Conservation (phyloP, 2,888 invertebrate genomes). For the Capitulum mitella region DNA sequence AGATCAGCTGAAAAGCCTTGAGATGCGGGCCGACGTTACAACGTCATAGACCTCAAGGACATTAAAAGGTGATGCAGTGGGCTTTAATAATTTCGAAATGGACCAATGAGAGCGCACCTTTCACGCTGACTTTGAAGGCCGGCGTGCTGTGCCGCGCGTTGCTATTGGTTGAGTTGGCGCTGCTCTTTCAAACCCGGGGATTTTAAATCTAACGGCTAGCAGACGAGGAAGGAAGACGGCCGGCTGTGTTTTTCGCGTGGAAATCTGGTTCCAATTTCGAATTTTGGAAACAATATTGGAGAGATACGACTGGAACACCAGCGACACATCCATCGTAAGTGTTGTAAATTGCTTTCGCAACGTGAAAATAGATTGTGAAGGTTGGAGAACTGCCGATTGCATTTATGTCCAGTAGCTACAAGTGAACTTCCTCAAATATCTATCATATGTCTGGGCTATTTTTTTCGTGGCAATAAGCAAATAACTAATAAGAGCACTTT, state of each 20-base stretch:
- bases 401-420: too few relatives aligned
- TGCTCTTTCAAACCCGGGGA: not conserved
- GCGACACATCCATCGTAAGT: not conserved
- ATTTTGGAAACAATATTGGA: not conserved
- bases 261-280: not conserved
- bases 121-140: not conserved
- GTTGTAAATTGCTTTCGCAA: too few relatives aligned
- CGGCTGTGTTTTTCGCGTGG: not conserved
- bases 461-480: too few relatives aligned
- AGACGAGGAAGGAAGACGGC: not conserved
- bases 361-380: too few relatives aligned
- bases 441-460: too few relatives aligned
- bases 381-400: too few relatives aligned
- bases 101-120: not conserved
- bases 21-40: not conserved
- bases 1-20: slow-evolving; percentile 13
- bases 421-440: too few relatives aligned
- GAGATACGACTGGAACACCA: not conserved
- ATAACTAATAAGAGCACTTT: too few relatives aligned
- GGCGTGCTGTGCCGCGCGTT: not conserved
- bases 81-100: slow-evolving; percentile 24
- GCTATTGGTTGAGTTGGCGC: not conserved
- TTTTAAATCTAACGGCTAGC: slow-evolving; percentile 16
- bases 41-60: slow-evolving; percentile 18
- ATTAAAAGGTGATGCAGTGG: slow-evolving; percentile 19